Evolutionary conservation across 2,113 vertebrate species (phyloP).

Genomic region (Macquaria ambigua): DNA sequence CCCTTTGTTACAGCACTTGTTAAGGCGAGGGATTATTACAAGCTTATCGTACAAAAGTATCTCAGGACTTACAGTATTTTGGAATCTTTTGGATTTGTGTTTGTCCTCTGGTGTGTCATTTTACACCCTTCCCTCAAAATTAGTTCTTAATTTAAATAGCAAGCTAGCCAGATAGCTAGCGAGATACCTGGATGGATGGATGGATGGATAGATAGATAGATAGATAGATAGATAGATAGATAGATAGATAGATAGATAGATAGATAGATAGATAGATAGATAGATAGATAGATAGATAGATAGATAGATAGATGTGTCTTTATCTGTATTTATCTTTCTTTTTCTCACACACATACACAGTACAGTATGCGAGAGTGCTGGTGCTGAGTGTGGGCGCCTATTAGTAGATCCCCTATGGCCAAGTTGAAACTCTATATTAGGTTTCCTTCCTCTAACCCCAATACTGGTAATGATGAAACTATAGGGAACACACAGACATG

Average conservation of each 20-base stretch:
- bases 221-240: background rate
- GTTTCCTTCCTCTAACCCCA: conserved; percentile 19
- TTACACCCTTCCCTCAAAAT: background rate
- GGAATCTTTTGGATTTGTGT: background rate
- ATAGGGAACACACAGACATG: background rate
- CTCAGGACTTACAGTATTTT: background rate
- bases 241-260: conserved; percentile 1
- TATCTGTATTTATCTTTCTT: background rate
- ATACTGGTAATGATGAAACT: conserved; percentile 33
- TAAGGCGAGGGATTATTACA: background rate
- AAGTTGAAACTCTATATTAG: conserved; percentile 6
- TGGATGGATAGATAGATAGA: background rate
- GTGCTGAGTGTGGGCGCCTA: conserved; percentile 12
- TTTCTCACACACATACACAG: background rate
- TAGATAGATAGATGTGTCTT: background rate
- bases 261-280: conserved; percentile 2
- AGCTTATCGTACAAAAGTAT: background rate
- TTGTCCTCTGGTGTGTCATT: background rate
- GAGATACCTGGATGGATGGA: background rate
- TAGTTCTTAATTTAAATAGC: background rate
- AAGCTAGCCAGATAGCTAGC: background rate
- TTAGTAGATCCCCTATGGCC: conserved; percentile 43
- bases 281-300: background rate
- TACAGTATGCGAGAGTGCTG: conserved; percentile 2
- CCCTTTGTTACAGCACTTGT: background rate